Evolutionary conservation across 1,140 invertebrate genomes (phyloP), one percentile per base, ranked within the genome.

Genomic region (Drosophila neocordata): DNA sequence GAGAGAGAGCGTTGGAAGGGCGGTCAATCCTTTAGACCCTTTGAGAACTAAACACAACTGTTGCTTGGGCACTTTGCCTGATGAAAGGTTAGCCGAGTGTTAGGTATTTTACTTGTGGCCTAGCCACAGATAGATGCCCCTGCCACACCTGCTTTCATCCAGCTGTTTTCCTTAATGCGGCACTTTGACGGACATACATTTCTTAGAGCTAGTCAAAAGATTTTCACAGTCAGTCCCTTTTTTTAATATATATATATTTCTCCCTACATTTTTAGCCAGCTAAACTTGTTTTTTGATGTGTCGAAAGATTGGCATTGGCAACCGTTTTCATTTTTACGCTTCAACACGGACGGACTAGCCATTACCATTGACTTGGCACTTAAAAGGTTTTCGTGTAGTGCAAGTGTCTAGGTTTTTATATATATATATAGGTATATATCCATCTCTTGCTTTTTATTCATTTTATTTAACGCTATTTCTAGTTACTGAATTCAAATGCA

Each of bases 11-110:
- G 22, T 1, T 24, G 22, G 24, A 61, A 18, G 22, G 60, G 38
- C 51, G 70, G 65, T 59, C 57, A 68, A 60, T 35, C 37, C 34
- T 31, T 11, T 13, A 34, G 38, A 65, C 76, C 82, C 70, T 87
- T 31, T 70, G 38, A 78, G 69, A 85, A 78, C 77, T 78, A 81
- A 79, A 76, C 73, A 64, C 78, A 85, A 85, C 81, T 85, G 81
- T 85, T 85, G 81, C 81, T 80, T 38, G 65, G 65, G 51, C 81
- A 85, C 63, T 84, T 85, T 61, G 51, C 62, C 27, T 56, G 60
- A 69, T 81, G 61, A 85, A 85, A 85, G 82, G 65, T 52, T 85
- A 68, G 41, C 41, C 80, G 65, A 73, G 59, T 61, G 59, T 22
- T 44, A 70, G 70, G 66, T 70, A 76, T 68, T 79, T 73, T 34